Evolutionary conservation across 2,113 vertebrate species (phyloP), one percentile per base, ranked within the genome.

Genomic region (Bombycilla garrulus): DNA sequence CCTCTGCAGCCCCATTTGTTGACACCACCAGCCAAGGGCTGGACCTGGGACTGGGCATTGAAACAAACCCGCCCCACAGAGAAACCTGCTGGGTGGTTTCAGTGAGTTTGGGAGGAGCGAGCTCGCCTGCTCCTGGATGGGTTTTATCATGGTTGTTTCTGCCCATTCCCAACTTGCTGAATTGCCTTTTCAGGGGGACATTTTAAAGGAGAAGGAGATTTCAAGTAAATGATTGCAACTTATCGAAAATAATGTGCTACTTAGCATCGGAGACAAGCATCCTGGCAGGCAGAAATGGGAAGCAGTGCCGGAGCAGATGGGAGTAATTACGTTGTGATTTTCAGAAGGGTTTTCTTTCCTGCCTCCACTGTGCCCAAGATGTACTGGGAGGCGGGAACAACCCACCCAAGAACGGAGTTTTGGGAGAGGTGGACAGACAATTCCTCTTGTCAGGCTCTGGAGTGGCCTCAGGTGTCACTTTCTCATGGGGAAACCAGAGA

Each of bases 171-270:
- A 93, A 88, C 88, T 80, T 72, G 69, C 94, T 15, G 40, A 81
- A 73, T 58, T 93, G 80, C 67, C 96, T 95, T 97, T 97, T 97
- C 97, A 97, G 96, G 86, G 97, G 97, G 96, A 97, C 95, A 71
- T 96, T 96, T 97, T 91, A 97, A 97, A 96, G 94, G 96, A 97
- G 97, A 97, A 98, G 96, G 92, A 95, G 91, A 96, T 97, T 97
- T 97, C 96, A 81, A 97, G 97, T 93, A 96, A 97, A 98, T 98
- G 97, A 98, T 96, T 93, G 94, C 96, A 98, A 97, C 97, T 98
- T 97, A 98, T 98, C 44, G 90, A 97, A 98, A 98, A 98, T 98
- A 97, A 98, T 97, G 95, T 94, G 98, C 96, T 97, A 95, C 96
- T 98, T 97, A 98, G 97, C 95, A 94, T 98, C 25, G 5, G 97